Evolutionary conservation across 64 coral and sea anemone genomes (phyloP), one percentile per base, ranked within the genome.

Genomic region (Montipora sp.): DNA sequence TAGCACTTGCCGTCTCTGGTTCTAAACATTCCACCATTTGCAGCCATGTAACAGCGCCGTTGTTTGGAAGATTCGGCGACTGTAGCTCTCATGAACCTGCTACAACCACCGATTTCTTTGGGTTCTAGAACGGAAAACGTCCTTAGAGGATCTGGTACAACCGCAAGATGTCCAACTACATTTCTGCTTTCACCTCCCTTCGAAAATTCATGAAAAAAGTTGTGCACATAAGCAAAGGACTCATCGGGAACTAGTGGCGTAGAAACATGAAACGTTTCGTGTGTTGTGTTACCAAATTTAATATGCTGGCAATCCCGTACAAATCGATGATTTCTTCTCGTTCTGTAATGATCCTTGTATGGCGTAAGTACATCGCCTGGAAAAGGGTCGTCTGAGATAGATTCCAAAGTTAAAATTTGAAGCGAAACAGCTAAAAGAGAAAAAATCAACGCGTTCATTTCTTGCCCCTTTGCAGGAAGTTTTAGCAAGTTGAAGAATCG

Each of bases 71-170:
- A 81, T 22, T 83, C 83, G 14, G 78, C 80, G 0, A 96, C 98
- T 45, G 98, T 99, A 0, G 98, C 88, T 82, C 92, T 75, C 47
- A 49, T 15, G 22, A 10, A 81, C 27, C 27, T 79, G 47, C 73
- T 85, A 75, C 98, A 99, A 14, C 98, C 98, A n/a, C 94, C 94
- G 16, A 65, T n/a, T 50, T 75, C 59, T 14, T 70, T 80, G 46
- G 98, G 98, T 78, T 99, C 98, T 7, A 99, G 67, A 22, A 99
- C 90, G 50, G 98, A 99, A 50, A 99, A 92, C 20, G 92, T 99
- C 63, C 88, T 75, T 3, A 96, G 55, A 44, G 98, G 94, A 59
- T 99, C 87, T 22, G 93, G 75, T 27, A 92, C 77, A 22, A 87
- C 51, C 7, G 78, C 71, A 51, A 94, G 75, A 75, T 92, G 98